Evolutionary conservation across 2,797 vertebrate genomes (phyloP).

Genomic region (Salarias fasciatus): DNA sequence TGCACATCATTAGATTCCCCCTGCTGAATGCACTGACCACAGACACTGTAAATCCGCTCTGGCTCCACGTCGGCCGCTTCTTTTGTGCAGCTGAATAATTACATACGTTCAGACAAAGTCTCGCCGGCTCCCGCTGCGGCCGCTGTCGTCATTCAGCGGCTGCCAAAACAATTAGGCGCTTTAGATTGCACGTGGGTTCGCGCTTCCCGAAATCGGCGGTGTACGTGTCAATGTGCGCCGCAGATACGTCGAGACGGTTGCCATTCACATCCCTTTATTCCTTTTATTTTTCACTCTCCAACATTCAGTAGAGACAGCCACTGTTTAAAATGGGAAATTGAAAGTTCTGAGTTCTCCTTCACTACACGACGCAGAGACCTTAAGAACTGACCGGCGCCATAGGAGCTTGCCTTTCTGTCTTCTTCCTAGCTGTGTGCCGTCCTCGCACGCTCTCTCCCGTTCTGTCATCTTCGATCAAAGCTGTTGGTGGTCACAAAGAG

Average conservation of each 20-base stretch:
- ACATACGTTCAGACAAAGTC: constrained; percentile 63
- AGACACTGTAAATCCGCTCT: constrained; percentile 70
- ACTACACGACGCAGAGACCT: constrained; percentile 49
- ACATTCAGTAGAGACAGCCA: constrained; percentile 33
- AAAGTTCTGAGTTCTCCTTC: constrained; percentile 39
- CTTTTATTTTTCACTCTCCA: constrained; percentile 47
- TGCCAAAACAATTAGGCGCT: constrained; percentile 70
- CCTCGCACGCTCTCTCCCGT: constrained; percentile 32
- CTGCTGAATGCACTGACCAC: constrained; percentile 63
- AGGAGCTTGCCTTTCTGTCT: constrained; percentile 31
- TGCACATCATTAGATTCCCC: constrained; percentile 70
- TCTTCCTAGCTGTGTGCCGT: constrained; percentile 17
- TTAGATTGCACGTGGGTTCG: constrained; percentile 22
- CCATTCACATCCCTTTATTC: constrained; percentile 32
- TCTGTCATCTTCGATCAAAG: constrained; percentile 75
- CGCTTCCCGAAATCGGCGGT: constrained; percentile 40
- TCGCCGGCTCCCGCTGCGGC: constrained; percentile 56
- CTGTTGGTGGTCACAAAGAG: constrained; percentile 56
- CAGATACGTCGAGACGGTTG: constrained; percentile 46
- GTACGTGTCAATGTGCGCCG: not conserved
- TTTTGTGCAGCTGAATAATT: constrained; percentile 71
- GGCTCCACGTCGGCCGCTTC: constrained; percentile 52
- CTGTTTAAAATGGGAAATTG: constrained; percentile 41
- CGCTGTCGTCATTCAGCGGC: constrained; percentile 69
- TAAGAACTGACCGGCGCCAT: constrained; percentile 25